Evolutionary conservation across 2,113 vertebrate species (phyloP), one percentile per base, ranked within the genome.

Genomic region (Lycaon pictus): DNA sequence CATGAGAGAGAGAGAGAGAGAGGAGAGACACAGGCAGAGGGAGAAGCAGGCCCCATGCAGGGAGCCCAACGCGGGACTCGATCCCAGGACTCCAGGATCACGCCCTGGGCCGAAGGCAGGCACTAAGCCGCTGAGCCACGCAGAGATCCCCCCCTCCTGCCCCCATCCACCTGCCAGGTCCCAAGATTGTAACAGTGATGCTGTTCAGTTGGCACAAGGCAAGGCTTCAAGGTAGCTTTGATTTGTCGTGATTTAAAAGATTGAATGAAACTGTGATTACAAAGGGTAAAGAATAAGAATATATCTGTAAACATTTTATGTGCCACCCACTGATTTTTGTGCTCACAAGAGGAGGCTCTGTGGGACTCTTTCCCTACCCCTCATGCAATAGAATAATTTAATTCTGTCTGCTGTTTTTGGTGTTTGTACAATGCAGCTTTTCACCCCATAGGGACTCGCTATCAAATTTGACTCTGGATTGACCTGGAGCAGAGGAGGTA

Each of bases 231-330:
- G 94, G 97, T 79, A 98, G 96, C 84, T 96, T 88, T 96, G 93
- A 93, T 84, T 96, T 96, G n/a, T 74, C 81, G 80, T 87, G 86
- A 97, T 74, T 96, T 96, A 83, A 97, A 98, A 62, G 85, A 27
- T 5, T 97, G 95, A 89, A 11, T 72, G 53, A 95, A 88, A 77
- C 83, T 60, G 15, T 51, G 80, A 95, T 65, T 96, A 53, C 85
- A 82, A 8, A 96, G 63, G 35, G 51, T 80, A 87, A 88, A 56
- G 81, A 89, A 16, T 12, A 85, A 76, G 82, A 71, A 51, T 11
- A 15, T 58, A n/a, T 72, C 65, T 92, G 19, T 58, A 94, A 95
- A 90, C 55, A 67, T 63, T 84, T 76, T 51, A 29, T 62, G 71
- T 90, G 11, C 60, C n/a, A 82, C 65, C 37, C 25, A 20, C 20